Percentiles rank a stretch among this genome's conserved stretches.
These are phyloP conservation scores for Ascaphus truei DNA, from an alignment of 2,113 vertebrate species.

Conservation along the genomic window DNA sequence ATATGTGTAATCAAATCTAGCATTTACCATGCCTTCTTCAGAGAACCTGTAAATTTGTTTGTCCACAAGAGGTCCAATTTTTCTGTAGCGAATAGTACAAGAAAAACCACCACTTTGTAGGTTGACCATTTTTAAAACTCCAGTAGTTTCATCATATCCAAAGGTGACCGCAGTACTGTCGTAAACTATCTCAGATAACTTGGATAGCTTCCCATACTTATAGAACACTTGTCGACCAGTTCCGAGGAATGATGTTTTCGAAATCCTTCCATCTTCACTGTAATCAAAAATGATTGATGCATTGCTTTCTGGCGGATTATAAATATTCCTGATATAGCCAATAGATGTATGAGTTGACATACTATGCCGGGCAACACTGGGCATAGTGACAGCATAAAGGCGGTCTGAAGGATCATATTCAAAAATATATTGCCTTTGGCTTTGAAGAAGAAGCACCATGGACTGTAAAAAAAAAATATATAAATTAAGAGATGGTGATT, in stretches of 20 bases:
- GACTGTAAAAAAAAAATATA: conserved; percentile 68
- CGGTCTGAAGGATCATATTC: conserved; percentile 89
- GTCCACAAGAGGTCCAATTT: conserved; percentile 92
- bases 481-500: no score
- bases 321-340: conserved; percentile 94
- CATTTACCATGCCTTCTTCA: conserved; percentile 98
- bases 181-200: conserved; percentile 89
- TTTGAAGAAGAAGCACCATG: conserved; percentile 95
- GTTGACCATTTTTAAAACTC: conserved; percentile 95
- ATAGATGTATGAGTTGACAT: conserved; percentile 94
- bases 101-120: conserved; percentile 95
- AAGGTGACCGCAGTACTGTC: conserved; percentile 94
- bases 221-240: conserved; percentile 94
- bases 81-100: conserved; percentile 93
- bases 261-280: conserved; percentile 86
- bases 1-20: conserved; percentile 95
- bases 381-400: conserved; percentile 94
- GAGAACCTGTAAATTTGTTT: conserved; percentile 97
- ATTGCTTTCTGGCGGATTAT: conserved; percentile 94
- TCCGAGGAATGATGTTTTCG: conserved; percentile 83
- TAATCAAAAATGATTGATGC: conserved; percentile 95
- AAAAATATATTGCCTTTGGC: conserved; percentile 93
- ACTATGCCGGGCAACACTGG: conserved; percentile 94
- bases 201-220: conserved; percentile 94
- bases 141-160: conserved; percentile 91